Percentiles rank a stretch among this genome's conserved stretches.
phyloP scores from a whole-genome alignment of 2,113 vertebrate species.

The Casuarius casuarius region DNA sequence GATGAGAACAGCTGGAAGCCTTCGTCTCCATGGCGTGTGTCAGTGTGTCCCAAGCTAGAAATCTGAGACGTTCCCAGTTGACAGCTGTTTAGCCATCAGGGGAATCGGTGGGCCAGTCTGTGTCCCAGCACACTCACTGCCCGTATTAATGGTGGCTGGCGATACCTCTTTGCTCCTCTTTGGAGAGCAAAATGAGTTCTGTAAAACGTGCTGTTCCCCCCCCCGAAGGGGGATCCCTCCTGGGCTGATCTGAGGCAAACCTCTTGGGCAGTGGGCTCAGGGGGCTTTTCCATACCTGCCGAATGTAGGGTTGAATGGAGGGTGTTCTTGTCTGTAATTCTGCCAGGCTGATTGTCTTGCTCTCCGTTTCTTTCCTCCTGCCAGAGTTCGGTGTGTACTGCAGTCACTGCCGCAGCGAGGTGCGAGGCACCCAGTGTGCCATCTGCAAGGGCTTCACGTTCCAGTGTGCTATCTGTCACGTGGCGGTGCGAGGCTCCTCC shows the following conservation, averaged over 20 bases:
- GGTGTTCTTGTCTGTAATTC: accelerated
- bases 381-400: slow-evolving; percentile 96
- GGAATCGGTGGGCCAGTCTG: background rate
- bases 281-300: background rate
- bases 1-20: background rate
- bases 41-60: background rate
- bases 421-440: slow-evolving; percentile 91
- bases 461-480: slow-evolving; percentile 97
- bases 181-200: background rate
- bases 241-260: background rate
- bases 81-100: background rate
- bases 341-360: accelerated
- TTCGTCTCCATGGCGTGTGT: background rate
- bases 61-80: background rate
- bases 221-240: background rate
- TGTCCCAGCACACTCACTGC: accelerated
- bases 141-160: accelerated
- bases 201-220: accelerated
- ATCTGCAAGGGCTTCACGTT: slow-evolving; percentile 95
- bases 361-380: background rate
- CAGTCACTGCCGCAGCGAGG: slow-evolving; percentile 95
- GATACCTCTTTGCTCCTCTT: accelerated
- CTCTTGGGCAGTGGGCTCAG: accelerated
- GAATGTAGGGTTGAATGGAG: accelerated
- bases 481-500: slow-evolving; percentile 93